Evolutionary conservation across 2,888 invertebrate genomes (phyloP).

Genomic region (Hyposoter didymator): DNA sequence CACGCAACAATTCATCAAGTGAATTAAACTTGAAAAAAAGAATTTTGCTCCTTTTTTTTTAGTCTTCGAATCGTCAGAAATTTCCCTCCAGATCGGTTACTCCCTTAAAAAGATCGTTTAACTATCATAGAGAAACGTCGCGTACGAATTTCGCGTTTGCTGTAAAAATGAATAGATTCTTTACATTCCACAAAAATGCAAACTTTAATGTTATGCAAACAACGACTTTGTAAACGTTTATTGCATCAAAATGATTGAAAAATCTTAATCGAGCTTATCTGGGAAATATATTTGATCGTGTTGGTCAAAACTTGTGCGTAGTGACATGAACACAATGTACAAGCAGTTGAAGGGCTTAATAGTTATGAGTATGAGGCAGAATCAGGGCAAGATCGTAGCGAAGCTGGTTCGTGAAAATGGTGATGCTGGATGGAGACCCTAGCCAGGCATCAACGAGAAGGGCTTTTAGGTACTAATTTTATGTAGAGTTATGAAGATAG

Average conservation of each 20-base stretch:
- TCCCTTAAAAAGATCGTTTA: too few species aligned
- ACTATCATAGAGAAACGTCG: too few species aligned
- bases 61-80: too few species aligned
- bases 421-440: slow-evolving; percentile 52
- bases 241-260: background rate
- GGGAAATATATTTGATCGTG: background rate
- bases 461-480: slow-evolving; percentile 84
- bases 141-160: too few species aligned
- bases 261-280: background rate
- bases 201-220: too few species aligned
- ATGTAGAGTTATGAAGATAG: slow-evolving; percentile 82
- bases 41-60: too few species aligned
- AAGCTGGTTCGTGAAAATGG: slow-evolving; percentile 51
- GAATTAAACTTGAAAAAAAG: too few species aligned
- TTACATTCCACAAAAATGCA: too few species aligned
- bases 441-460: slow-evolving; percentile 67
- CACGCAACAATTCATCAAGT: too few species aligned
- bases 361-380: slow-evolving; percentile 17
- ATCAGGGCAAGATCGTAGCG: slow-evolving; percentile 27
- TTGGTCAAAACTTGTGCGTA: slow-evolving; percentile 1
- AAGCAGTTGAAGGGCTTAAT: slow-evolving; percentile 19
- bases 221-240: background rate
- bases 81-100: too few species aligned
- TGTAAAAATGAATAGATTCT: too few species aligned
- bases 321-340: background rate